These are phyloP conservation scores for Tautogolabrus adspersus DNA, from an alignment of 2,113 vertebrate species.

Conservation along the genomic window DNA sequence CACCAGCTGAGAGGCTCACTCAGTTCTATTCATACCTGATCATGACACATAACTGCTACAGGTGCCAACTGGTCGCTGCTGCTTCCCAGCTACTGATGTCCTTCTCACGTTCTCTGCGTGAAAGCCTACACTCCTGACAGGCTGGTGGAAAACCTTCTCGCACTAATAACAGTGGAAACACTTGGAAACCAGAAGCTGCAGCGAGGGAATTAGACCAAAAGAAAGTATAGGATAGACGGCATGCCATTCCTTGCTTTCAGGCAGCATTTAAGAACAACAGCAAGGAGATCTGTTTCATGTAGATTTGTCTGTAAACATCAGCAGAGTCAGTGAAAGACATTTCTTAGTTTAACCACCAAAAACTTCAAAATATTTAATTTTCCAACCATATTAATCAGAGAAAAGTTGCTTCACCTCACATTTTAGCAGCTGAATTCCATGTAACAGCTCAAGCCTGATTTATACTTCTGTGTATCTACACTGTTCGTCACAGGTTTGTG, in stretches of 20 bases:
- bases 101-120: constrained; percentile 17
- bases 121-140: constrained; percentile 25
- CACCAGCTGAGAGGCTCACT: constrained; percentile 11
- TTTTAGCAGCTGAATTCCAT: too few species aligned
- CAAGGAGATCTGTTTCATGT: neutral
- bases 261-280: neutral
- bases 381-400: neutral
- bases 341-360: too few species aligned
- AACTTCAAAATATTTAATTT: neutral
- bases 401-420: neutral
- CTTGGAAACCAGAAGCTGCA: constrained; percentile 14
- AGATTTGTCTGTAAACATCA: too few species aligned
- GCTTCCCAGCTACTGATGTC: constrained; percentile 6
- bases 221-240: neutral
- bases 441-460: too few species aligned
- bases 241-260: neutral
- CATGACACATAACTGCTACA: constrained; percentile 39
- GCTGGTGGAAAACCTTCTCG: constrained; percentile 1
- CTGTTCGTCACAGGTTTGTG: too few species aligned
- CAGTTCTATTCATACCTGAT: constrained; percentile 57
- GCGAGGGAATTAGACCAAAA: neutral
- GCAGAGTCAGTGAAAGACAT: too few species aligned
- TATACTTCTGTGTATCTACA: too few species aligned
- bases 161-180: constrained; percentile 16
- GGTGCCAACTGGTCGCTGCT: constrained; percentile 35